Evolutionary conservation across 2,113 vertebrate genomes (phyloP), one percentile per base, ranked within the genome.

Genomic region (Stigmatopora nigra): DNA sequence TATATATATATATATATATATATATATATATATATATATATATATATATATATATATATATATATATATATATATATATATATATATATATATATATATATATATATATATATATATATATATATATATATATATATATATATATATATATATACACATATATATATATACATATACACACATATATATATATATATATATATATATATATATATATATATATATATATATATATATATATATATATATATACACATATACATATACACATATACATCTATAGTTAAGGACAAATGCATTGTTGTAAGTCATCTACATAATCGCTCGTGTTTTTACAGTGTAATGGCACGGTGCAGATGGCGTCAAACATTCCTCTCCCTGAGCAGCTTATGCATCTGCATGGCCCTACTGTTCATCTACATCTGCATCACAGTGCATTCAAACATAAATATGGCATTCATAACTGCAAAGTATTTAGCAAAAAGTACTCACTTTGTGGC

Each of bases 331-430:
- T 3, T 78, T 73, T 71, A 2, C 78, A 85, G 87, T 11, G 66
- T 16, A 67, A 90, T 89, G 87, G 82, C 78, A 0, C 2, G 3
- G 17, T 65, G 72, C 38, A 38, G 44, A 41, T 81, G 78, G 73
- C 51, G 66, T 0, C 61, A 7, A 1, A 17, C 82, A 22, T 16
- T 86, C 0, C 19, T 87, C 55, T 86, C 78, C 14, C 0, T 86
- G 36, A 90, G 83, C 66, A 64, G 45, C 0, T 83, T 79, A 2
- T 84, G 75, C 71, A 36, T 87, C 52, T 48, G 71, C 35, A 3
- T 88, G 65, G 51, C 7, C 22, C 68, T 85, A 55, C 13, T 91
- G 25, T 59, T 82, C 1, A 0, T 69, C 57, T 87, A 76, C 6
- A 0, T 63, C 0, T 1, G n/a, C 0, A 0, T 84, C 19, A 41